These are phyloP conservation scores for Sclerurus mexicanus DNA, from an alignment of 2,113 vertebrate species.

Conservation along the genomic window DNA sequence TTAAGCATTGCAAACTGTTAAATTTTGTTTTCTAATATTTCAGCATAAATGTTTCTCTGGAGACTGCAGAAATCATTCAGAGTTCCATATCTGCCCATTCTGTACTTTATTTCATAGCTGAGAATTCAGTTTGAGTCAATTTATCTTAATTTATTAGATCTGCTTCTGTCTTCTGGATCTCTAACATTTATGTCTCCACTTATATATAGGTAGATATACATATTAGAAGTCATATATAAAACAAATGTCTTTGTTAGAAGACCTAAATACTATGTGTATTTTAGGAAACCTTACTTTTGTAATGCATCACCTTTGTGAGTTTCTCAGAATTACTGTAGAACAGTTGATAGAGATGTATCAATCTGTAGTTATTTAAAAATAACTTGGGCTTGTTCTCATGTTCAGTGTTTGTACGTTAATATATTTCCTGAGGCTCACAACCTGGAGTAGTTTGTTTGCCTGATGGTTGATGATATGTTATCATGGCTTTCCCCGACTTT, in stretches of 20 bases:
- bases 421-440: background rate
- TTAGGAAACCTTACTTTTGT: background rate
- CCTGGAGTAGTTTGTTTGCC: background rate
- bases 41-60: background rate
- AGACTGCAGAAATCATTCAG: background rate
- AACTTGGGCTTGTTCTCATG: background rate
- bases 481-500: background rate
- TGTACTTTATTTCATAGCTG: slow-evolving; percentile 7
- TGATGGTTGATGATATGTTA: background rate
- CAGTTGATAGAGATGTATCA: background rate
- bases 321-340: background rate
- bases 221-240: background rate
- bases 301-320: background rate
- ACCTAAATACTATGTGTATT: background rate
- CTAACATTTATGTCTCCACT: background rate
- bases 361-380: background rate
- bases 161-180: background rate
- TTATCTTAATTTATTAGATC: background rate
- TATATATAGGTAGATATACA: background rate
- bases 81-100: background rate
- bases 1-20: background rate
- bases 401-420: background rate
- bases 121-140: background rate
- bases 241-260: background rate
- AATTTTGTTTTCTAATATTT: background rate